phyloP scores from a whole-genome alignment of 2,113 vertebrate species.

The Electrona antarctica region DNA sequence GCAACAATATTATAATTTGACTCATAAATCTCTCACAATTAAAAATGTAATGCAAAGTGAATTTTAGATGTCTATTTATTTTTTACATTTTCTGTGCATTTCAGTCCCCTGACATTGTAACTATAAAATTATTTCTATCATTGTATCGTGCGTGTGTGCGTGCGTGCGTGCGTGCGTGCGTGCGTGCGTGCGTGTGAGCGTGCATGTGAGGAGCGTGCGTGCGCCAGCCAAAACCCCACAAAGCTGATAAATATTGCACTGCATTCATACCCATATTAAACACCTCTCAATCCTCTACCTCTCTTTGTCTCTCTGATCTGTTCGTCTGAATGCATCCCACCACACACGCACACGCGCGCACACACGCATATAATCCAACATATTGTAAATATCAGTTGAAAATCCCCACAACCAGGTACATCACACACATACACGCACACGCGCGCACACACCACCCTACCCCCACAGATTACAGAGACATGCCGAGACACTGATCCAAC shows the following conservation, averaged over 20 bases:
- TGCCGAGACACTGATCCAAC: no score
- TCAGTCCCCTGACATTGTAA: no score
- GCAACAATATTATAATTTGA: no score
- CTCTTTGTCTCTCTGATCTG: constrained; percentile 4
- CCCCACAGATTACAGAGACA: background rate
- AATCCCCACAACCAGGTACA: background rate
- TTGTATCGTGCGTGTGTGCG: background rate
- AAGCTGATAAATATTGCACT: constrained; percentile 76
- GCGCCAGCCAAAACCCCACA: constrained; percentile 72
- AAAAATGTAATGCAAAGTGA: background rate
- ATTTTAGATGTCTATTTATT: background rate
- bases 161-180: background rate
- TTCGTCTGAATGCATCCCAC: background rate
- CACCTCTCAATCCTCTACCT: constrained; percentile 50
- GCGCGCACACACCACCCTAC: background rate
- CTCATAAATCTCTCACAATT: background rate
- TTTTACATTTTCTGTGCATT: background rate
- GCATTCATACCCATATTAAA: constrained; percentile 67
- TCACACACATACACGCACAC: no score
- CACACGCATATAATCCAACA: background rate
- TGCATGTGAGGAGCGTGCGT: background rate
- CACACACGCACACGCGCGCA: constrained; percentile 3
- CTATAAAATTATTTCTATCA: background rate
- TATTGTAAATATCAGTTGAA: background rate
- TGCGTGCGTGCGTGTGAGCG: constrained; percentile 18